Base-by-base conservation (phyloP, 2,797 vertebrate genomes). In the Phrynocephalus guinanensis region DNA sequence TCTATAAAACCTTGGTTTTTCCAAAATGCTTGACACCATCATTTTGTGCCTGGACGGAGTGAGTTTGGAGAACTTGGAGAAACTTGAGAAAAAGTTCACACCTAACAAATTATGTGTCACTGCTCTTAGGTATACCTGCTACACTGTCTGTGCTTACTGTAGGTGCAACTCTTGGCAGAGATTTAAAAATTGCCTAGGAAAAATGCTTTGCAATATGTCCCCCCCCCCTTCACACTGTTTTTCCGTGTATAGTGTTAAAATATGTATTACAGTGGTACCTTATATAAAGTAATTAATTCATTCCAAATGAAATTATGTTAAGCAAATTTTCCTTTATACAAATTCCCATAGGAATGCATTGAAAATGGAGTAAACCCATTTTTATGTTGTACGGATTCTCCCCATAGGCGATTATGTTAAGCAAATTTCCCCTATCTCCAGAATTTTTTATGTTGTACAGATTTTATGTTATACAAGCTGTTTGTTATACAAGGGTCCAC, bases 221-320 rank as follows among this genome's bases (percentile, higher is more conserved):
- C 26, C 83, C n/a, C 81, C 72, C 22, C 87, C 52, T 11, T 11
- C 52, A 52, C 0, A 0, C 56, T 73, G 0, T 4, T 56, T 85
- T 91, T 87, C 26, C 78, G 56, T 88, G 80, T 81, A 38, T 1
- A 1, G 6, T 83, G 85, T 87, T 83, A 44, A 73, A 92, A 87
- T 33, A 28, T 84, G 38, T 28, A 68, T 18, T 2, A 33, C 33
- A 33, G 33, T 33, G 33, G 33, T 33, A 33, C 33, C 33, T 33
- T 33, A 33, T 33, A 33, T 33, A 33, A 33, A 33, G 33, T 33
- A 33, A 33, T 33, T 1, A 33, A 33, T 33, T 33, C 33, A 2
- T 33, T 33, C 33, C 33, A 33, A 33, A 33, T 33, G 33, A 33
- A 33, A 33, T 33, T 33, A 33, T 33, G 33, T 33, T 33, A 33